phyloP scores from a whole-genome alignment of 2,113 vertebrate genomes.

The Dinomys branickii region DNA sequence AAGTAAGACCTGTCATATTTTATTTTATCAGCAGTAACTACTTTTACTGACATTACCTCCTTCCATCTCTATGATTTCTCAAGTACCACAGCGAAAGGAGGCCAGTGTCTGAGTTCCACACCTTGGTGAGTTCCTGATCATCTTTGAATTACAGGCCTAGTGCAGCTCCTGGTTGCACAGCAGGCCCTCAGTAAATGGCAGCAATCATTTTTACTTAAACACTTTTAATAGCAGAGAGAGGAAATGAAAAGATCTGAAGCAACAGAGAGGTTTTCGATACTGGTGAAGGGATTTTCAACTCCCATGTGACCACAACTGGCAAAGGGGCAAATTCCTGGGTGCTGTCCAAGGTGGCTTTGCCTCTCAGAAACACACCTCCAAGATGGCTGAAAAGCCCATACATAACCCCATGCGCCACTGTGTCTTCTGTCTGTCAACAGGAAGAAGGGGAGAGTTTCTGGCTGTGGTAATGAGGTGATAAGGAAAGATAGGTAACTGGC shows the following conservation, averaged over 20 bases:
- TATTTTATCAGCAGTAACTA: background rate
- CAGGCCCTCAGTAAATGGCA: background rate
- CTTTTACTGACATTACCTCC: background rate
- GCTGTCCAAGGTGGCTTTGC: background rate
- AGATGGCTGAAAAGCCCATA: background rate
- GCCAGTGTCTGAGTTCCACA: accelerated
- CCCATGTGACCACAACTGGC: background rate
- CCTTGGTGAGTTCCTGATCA: background rate
- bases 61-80: background rate
- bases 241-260: conserved; percentile 16
- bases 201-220: conserved; percentile 27
- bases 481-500: background rate
- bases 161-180: background rate
- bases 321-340: background rate
- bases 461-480: background rate
- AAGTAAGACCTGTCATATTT: conserved; percentile 14
- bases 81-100: background rate
- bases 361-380: background rate
- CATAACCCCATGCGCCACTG: background rate
- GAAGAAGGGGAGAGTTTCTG: background rate
- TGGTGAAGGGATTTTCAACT: background rate
- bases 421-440: background rate
- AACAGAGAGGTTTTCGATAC: background rate
- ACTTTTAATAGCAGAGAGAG: background rate
- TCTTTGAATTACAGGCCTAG: background rate